Base-by-base conservation (phyloP, 2,113 vertebrate genomes). In the Hyperopisus bebe region DNA sequence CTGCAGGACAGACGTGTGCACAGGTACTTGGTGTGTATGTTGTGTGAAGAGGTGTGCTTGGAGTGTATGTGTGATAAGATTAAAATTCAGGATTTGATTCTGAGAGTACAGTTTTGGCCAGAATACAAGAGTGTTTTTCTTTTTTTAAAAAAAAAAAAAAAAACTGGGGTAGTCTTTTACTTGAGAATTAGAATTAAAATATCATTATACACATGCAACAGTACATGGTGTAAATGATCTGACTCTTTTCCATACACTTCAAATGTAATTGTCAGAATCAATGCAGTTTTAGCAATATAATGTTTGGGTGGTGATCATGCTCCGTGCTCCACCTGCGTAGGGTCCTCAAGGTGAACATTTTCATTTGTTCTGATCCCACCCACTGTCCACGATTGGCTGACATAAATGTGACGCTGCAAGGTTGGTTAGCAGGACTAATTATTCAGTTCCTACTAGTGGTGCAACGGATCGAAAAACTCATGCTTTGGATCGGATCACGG, bases 1-100 rank as follows among this genome's bases (percentile, higher is more conserved):
- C 94, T 98, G 91, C 96, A 96, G 77, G 96, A 97, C 0, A 96
- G 97, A 89, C 94, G 97, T 3, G 94, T 98, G 91, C 97, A 98
- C 96, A 98, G 97, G 97, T 97, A 89, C 62, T 47, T 62, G 24
- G 55, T 42, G 9, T 66, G n/a, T 31, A 27, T 70, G 62, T 27
- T 66, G n/a, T 31, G 27, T 31, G 27, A 70, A 27, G 62, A 31
- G 62, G 15, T 58, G 86, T 88, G 53, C 21, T 51, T 62, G 27
- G 86, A 44, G 50, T 86, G 5, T 31, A 7, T 62, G 51, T 62
- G 86, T 87, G 51, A 24, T 44, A 35, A 17, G 39, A 13, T 39
- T 82, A 35, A 44, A 19, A n/a, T 62, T 62, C 55, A 66, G 24
- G n/a, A 66, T 66, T 66, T 66, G 24, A 66, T 66, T 66, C 3